Percentiles rank a stretch among this genome's conserved stretches.
Conservation (phyloP, 2,888 invertebrate genomes). For the Antheraea yamamai region DNA sequence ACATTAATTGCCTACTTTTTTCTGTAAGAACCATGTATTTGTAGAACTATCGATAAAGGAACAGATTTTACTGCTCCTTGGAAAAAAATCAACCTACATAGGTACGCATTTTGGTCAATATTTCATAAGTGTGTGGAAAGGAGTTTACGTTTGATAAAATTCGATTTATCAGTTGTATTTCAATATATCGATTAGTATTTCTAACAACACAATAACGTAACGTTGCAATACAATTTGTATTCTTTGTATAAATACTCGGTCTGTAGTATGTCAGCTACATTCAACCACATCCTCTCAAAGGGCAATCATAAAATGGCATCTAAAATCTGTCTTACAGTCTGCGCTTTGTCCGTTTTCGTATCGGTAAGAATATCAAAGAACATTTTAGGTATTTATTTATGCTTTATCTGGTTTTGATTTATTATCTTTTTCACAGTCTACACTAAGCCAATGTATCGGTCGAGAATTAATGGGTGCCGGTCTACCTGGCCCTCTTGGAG, state of each 20-base stretch:
- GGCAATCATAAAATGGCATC: neutral
- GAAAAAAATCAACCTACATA: neutral
- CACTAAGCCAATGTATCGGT: conserved; percentile 17
- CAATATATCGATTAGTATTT: neutral
- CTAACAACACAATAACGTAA: neutral
- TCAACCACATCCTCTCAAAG: neutral
- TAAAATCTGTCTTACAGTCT: neutral
- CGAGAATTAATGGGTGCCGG: conserved; percentile 20
- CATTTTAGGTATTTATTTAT: no score
- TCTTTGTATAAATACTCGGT: neutral
- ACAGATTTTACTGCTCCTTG: no score
- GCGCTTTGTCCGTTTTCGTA: neutral
- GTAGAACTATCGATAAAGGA: no score
- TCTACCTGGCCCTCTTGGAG: conserved; percentile 15
- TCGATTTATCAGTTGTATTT: neutral
- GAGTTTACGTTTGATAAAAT: neutral
- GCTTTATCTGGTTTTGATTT: neutral
- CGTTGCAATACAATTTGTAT: neutral
- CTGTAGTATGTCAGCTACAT: neutral
- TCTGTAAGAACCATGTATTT: no score
- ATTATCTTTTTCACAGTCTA: conserved; percentile 15
- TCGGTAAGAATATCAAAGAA: neutral
- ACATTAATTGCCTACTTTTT: no score
- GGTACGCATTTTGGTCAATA: neutral
- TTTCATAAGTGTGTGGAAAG: neutral